Percentiles rank a stretch among this genome's conserved stretches.
These are phyloP conservation scores for Zaprionus capensis DNA, from an alignment of 1,140 invertebrate genomes.

Conservation along the genomic window DNA sequence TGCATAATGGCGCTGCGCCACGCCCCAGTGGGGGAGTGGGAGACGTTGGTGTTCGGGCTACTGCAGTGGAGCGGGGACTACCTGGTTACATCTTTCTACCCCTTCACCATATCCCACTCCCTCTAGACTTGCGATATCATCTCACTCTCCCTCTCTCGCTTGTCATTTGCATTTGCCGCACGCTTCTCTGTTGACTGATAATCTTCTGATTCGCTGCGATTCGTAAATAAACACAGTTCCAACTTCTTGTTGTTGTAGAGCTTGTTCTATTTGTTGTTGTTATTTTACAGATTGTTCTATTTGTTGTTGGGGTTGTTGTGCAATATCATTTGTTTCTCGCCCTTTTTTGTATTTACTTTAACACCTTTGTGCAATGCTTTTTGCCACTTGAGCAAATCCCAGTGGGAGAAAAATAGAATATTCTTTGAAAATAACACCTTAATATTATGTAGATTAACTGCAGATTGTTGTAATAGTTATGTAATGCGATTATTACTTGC, in stretches of 20 bases:
- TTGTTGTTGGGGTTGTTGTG: not conserved
- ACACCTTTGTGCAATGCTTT: not conserved
- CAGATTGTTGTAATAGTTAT: not conserved
- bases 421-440: not conserved
- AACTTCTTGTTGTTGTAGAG: constrained; percentile 19
- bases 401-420: not conserved
- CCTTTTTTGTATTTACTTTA: not conserved
- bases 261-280: not conserved
- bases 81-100: not conserved
- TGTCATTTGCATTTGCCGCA: constrained; percentile 34
- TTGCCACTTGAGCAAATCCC: not conserved
- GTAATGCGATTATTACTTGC: not conserved
- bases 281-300: not conserved
- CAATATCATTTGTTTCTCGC: not conserved
- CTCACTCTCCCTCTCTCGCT: not conserved
- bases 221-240: constrained; percentile 19
- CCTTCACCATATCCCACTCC: not conserved
- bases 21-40: not conserved
- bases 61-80: not conserved
- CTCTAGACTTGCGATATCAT: not conserved
- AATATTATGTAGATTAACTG: not conserved
- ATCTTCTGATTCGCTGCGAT: constrained; percentile 17
- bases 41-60: not conserved
- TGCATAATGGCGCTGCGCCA: constrained; percentile 32
- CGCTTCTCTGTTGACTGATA: constrained; percentile 30